Base-by-base conservation (phyloP, 1,140 invertebrate genomes). In the Monochamus saltuarius region DNA sequence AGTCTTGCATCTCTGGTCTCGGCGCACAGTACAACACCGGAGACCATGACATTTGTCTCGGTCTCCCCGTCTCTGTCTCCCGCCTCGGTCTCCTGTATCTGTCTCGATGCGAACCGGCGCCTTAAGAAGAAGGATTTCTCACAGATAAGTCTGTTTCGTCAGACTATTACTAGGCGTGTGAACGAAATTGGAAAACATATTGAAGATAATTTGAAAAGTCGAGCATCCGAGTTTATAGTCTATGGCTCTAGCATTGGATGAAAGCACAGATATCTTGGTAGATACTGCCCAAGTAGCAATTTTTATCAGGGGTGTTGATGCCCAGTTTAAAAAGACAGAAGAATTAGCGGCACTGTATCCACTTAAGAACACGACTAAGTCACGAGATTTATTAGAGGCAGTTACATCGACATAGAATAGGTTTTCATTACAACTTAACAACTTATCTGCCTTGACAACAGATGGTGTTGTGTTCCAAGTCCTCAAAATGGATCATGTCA, bases 161-260 rank as follows among this genome's bases (percentile, higher is more conserved):
- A 63, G 59, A 75, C 72, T 61, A 65, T 75, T 45, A 56, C 64
- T 61, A 62, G 63, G 38, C 62, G 65, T 65, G 61, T 70, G 49
- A 65, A 75, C 40, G 68, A 72, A 53, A 64, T 72, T 52, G 59
- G 55, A 65, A 63, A 56, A 46, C 42, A 73, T 62, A 59, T 73
- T 58, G 45, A 65, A 53, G 46, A 53, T 57, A 66, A 65, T 55
- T 60, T 70, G 55, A 62, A 66, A 53, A 61, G 61, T 47, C 43
- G 59, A 61, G 59, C 50, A 60, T 53, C 46, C 35, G 47, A 72
- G 53, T 71, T 74, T 42, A 52, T 66, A 61, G 73, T 47, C 64
- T 74, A 64, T 68, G n/a, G 64, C 71, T 57, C 34, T 73, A 40
- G 72, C 70, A 51, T 61, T 70, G 49, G 73, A n/a, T 68, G 69